Percentiles rank a stretch among this genome's conserved stretches.
Evolutionary conservation across 35 echinoderm and acorn worm genomes (phyloP).

Genomic region (Ptychodera flava): DNA sequence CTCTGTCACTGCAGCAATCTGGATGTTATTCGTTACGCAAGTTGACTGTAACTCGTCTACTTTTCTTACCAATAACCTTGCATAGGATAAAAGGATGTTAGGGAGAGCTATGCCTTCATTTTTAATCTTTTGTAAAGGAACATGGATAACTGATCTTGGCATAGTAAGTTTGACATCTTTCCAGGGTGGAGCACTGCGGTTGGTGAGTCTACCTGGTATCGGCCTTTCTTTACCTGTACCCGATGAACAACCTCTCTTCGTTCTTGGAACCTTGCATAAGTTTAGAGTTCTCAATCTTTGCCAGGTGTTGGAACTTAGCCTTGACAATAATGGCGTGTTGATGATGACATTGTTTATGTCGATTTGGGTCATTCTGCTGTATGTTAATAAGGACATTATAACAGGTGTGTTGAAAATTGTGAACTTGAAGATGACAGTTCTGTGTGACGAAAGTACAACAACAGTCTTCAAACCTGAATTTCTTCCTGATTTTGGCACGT

Average conservation of each 20-base stretch:
- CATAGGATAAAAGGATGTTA: not conserved
- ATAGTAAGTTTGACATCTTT: not conserved
- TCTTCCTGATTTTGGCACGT: not conserved
- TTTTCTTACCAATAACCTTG: not conserved
- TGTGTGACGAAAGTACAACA: not conserved
- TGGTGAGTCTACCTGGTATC: not conserved
- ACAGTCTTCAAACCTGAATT: not conserved
- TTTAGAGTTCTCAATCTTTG: not conserved
- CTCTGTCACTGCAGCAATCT: not conserved
- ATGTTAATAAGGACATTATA: not conserved
- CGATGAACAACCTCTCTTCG: not conserved
- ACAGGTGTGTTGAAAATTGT: not conserved
- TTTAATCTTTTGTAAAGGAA: not conserved
- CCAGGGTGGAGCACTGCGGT: not conserved
- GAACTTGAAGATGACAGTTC: not conserved
- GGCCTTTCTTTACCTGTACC: not conserved
- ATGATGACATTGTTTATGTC: not conserved
- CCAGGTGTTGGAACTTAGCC: not conserved
- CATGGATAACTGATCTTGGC: not conserved
- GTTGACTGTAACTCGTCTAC: not conserved
- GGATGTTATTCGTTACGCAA: not conserved
- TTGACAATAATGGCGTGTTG: not conserved
- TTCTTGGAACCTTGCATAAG: not conserved
- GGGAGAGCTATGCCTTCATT: not conserved
- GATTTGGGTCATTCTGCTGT: not conserved